phyloP scores from a whole-genome alignment of 2,113 vertebrate genomes.

The Xiphophorus couchianus region DNA sequence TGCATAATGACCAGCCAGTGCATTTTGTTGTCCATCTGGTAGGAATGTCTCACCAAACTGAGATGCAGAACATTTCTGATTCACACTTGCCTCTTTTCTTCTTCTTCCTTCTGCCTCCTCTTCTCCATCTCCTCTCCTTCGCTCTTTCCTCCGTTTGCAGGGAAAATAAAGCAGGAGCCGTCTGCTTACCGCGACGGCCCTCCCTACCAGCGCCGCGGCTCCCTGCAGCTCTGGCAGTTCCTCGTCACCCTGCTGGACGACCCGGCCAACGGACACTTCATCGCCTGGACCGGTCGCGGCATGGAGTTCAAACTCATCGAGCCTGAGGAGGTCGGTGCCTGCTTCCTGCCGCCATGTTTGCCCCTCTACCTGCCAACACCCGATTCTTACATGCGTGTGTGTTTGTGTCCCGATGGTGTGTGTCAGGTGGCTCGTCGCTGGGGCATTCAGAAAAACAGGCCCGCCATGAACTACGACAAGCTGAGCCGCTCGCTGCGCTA shows the following conservation, averaged over 20 bases:
- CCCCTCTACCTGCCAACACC: background rate
- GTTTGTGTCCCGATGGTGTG: background rate
- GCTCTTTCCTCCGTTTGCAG: conserved; percentile 58
- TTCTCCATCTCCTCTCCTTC: background rate
- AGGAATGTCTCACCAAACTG: conserved; percentile 55
- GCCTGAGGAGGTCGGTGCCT: conserved; percentile 88
- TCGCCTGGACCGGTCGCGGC: conserved; percentile 96
- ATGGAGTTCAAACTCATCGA: conserved; percentile 99
- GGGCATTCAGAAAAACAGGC: conserved; percentile 97
- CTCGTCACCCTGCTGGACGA: conserved; percentile 94
- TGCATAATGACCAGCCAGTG: background rate
- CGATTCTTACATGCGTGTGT: background rate
- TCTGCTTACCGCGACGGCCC: conserved; percentile 90
- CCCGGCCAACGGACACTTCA: conserved; percentile 94
- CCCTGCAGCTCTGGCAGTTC: conserved; percentile 98
- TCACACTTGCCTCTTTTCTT: background rate
- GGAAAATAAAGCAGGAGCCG: conserved; percentile 94
- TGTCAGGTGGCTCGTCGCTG: conserved; percentile 92
- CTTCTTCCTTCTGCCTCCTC: background rate
- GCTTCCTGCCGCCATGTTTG: background rate
- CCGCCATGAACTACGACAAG: conserved; percentile 98
- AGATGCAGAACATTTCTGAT: conserved; percentile 7
- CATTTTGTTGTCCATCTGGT: conserved; percentile 8
- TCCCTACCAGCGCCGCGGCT: conserved; percentile 93
- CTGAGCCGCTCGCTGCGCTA: conserved; percentile 96